A percentile compares a stretch with the other conserved stretches of the same genome.
Evolutionary conservation across 2,113 vertebrate genomes (phyloP).

Genomic region (Corapipo altera): DNA sequence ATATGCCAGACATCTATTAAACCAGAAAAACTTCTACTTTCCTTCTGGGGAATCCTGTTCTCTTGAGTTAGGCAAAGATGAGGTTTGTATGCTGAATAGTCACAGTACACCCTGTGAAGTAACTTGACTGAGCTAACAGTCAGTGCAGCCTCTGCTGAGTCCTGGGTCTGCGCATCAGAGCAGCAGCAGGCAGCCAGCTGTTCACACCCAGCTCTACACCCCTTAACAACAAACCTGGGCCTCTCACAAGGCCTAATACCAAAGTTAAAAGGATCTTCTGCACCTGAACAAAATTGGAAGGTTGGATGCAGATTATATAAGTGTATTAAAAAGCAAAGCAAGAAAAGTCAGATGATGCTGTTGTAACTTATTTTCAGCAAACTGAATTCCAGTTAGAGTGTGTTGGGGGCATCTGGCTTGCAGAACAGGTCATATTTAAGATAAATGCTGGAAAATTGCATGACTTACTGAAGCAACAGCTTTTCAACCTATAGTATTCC

Average conservation of each 20-base stretch:
- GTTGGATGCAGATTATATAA: not conserved
- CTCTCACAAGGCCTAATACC: not conserved
- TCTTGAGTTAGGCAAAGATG: not conserved
- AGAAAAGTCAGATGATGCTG: not conserved
- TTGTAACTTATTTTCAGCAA: not conserved
- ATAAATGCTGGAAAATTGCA: not conserved
- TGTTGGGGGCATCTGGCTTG: not conserved
- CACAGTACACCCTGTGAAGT: not conserved
- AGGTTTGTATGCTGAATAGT: not conserved
- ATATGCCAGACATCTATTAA: not conserved
- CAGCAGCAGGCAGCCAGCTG: not conserved
- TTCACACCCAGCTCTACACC: not conserved
- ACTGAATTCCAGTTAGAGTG: not conserved
- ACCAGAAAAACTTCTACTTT: not conserved
- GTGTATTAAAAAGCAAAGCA: not conserved
- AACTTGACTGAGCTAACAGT: not conserved
- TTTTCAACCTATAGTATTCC: not conserved
- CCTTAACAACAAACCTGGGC: not conserved
- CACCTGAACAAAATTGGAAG: not conserved
- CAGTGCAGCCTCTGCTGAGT: not conserved
- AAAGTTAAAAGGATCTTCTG: not conserved
- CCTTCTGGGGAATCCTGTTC: not conserved
- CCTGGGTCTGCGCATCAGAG: not conserved
- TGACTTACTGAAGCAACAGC: not conserved
- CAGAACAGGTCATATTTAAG: not conserved